Base-by-base conservation (phyloP, 2,113 vertebrate species). In the Caracal caracal region DNA sequence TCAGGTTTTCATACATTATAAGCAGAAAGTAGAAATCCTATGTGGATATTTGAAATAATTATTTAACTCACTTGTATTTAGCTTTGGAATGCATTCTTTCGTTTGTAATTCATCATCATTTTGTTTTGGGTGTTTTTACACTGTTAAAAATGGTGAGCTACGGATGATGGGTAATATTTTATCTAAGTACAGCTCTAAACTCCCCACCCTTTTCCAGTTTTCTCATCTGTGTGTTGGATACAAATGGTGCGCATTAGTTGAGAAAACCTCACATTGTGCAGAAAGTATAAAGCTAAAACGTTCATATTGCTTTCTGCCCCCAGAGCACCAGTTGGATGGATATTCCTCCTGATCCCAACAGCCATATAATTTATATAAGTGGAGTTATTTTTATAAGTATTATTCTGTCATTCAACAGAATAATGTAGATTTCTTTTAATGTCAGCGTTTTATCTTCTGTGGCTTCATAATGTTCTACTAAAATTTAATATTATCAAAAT, bases 41-140 rank as follows among this genome's bases (percentile, higher is more conserved):
- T 5, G 5, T 95, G 76, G 24, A 49, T 94, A 56, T 43, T 81
- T 90, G 51, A 87, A 88, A 51, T 88, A 43, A 65, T 94, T 94
- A 63, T 53, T 85, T 92, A 75, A 68, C 37, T 94, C 6, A n/a
- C 0, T 92, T 94, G 13, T 68, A 56, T 96, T 96, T 93, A 63
- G 76, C 24, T 96, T 92, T 94, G n/a, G 43, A 86, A 83, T 88
- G 22, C 30, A 40, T 90, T 78, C 24, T 71, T 93, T 93, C 71
- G 56, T 75, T 92, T 37, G 92, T 43, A 40, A 40, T 82, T 35
- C 33, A 51, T 35, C 16, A 11, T 93, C 12, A 63, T 92, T 97
- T 95, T 95, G 49, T 6, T 90, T 82, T 47, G 28, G 35, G 15
- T 89, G 3, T 9, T 91, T 89, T 90, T 91, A 20, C 2, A 49